These are phyloP conservation scores for Ischnura elegans DNA, from an alignment of 2,888 invertebrate species.

Conservation along the genomic window DNA sequence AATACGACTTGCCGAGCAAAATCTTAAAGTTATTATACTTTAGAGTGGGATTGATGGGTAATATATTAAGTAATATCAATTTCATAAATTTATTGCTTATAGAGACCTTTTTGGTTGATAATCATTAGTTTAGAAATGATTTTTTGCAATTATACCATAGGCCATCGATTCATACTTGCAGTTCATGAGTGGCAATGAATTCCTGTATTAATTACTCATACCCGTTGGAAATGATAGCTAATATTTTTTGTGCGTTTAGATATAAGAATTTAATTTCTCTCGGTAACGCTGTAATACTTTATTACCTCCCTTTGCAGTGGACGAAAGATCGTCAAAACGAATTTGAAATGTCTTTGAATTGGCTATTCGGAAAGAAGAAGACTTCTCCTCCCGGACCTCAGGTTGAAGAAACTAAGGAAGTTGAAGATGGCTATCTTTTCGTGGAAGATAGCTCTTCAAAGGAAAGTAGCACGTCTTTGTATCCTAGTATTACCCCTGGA, in stretches of 20 bases:
- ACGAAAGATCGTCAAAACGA: background rate
- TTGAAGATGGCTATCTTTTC: conserved; percentile 26
- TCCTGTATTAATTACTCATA: too few species aligned
- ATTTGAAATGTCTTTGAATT: conserved; percentile 37
- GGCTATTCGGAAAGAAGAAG: conserved; percentile 53
- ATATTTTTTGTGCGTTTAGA: too few species aligned
- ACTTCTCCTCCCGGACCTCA: background rate
- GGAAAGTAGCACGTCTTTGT: conserved; percentile 3
- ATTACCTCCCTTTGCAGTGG: background rate
- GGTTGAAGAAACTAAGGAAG: conserved; percentile 5
- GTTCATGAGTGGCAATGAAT: too few species aligned
- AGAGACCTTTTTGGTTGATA: background rate
- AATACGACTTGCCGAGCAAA: background rate
- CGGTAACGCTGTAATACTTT: background rate
- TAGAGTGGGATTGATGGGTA: background rate
- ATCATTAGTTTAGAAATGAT: too few species aligned
- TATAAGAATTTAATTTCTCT: background rate
- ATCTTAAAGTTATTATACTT: background rate
- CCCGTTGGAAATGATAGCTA: background rate
- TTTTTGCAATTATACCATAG: too few species aligned
- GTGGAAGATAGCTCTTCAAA: conserved; percentile 4
- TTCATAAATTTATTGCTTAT: too few species aligned
- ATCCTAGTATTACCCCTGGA: background rate
- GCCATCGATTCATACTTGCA: too few species aligned
- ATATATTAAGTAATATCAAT: background rate